These are phyloP conservation scores for Drosophila novamexicana DNA, from an alignment of 1,140 invertebrate genomes.

Conservation along the genomic window DNA sequence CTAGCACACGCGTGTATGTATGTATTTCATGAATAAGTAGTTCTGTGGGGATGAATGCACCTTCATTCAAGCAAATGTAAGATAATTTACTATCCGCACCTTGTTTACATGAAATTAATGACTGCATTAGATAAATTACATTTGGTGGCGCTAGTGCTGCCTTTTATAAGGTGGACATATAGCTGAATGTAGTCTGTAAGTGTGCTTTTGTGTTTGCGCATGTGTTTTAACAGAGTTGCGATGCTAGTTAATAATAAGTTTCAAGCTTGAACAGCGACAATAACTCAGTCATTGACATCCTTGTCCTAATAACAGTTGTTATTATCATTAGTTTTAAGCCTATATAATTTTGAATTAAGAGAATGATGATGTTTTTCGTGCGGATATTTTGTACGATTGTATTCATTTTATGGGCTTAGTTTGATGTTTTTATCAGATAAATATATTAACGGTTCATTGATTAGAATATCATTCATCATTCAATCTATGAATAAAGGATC, in stretches of 20 bases:
- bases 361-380: too few relatives aligned
- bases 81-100: constrained; percentile 67
- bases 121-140: constrained; percentile 79
- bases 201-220: background rate
- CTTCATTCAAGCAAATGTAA: constrained; percentile 2
- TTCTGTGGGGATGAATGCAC: background rate
- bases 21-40: constrained; percentile 7
- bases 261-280: constrained; percentile 25
- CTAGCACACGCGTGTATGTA: too few relatives aligned
- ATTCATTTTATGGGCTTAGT: too few relatives aligned
- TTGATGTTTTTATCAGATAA: too few relatives aligned
- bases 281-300: constrained; percentile 3
- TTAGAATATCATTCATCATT: too few relatives aligned
- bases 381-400: too few relatives aligned
- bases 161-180: constrained; percentile 13
- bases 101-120: constrained; percentile 80
- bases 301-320: too few relatives aligned
- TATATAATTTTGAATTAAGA: too few relatives aligned
- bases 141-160: constrained; percentile 20
- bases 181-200: background rate
- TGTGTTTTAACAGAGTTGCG: constrained; percentile 35
- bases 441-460: too few relatives aligned
- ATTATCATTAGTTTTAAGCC: too few relatives aligned
- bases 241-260: constrained; percentile 53
- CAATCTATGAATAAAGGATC: too few relatives aligned